Base-by-base conservation (phyloP, 2,888 invertebrate species). In the Epirrita christyi region DNA sequence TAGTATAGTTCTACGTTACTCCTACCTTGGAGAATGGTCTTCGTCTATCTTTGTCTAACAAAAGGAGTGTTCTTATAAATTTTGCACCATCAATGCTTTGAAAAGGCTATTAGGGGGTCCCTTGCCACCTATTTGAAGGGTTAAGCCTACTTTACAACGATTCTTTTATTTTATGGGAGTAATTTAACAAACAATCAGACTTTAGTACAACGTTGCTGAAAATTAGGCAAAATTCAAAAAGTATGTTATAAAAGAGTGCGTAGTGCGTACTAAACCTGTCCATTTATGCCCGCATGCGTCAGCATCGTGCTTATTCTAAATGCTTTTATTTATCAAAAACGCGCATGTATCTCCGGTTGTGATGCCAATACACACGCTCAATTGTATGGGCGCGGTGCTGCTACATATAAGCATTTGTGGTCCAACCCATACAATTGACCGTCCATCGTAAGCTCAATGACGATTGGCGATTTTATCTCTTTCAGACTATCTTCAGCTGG, bases 101-200 rank as follows among this genome's bases (percentile, higher is more conserved):
- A 63, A 66, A 59, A 59, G 64, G 51, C 64, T 59, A 49, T 58
- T 43, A 63, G 64, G 52, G 56, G 56, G 67, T 76, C 76, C 72
- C 70, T 64, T 49, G 67, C 44, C 64, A 59, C 57, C 66, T 61
- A 70, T 73, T 60, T 58, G 64, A 73, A 67, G 71, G 74, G 73
- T 73, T 73, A 63, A 68, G 64, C 66, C 55, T 60, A 60, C 70
- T 71, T 72, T 72, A 70, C 67, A 64, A 64, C 61, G 63, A 56
- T 47, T 59, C 59, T 66, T 63, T 65, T 66, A 65, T 70, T 66
- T 59, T 65, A 59, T 66, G 44, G 37, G 54, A 37, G 44, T 46
- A 32, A 61, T 54, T 46, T 61, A 52, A 37, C 40, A 48, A 3
- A 11, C 14, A 38, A 40, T 13, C 29, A 41, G 27, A 45, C 41